phyloP scores from a whole-genome alignment of 2,113 vertebrate species.

The Bostrychus sinensis region DNA sequence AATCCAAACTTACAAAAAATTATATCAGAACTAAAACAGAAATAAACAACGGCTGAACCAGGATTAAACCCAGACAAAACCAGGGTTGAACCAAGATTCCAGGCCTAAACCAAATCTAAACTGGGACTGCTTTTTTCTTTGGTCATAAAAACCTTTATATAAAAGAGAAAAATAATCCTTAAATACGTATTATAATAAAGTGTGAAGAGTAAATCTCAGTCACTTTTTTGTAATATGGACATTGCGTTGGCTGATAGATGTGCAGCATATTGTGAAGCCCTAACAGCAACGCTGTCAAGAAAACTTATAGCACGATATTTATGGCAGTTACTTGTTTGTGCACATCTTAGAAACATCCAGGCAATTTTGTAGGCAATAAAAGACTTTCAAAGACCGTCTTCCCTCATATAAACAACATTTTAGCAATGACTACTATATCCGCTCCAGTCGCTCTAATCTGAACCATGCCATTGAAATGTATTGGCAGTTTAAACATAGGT shows the following conservation, averaged over 20 bases:
- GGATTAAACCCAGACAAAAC: no score
- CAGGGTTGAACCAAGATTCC: no score
- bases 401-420: constrained; percentile 14
- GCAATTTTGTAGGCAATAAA: constrained; percentile 11
- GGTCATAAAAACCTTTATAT: no score
- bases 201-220: no score
- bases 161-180: no score
- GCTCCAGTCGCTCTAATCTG: constrained; percentile 1
- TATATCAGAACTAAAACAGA: background rate
- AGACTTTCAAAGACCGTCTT: background rate
- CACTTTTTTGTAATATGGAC: no score
- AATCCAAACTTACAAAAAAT: background rate
- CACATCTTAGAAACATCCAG: background rate
- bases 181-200: no score
- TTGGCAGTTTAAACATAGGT: constrained; percentile 12
- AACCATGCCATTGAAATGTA: constrained; percentile 19
- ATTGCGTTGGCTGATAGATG: no score
- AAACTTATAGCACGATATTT: background rate
- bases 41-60: no score
- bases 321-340: background rate
- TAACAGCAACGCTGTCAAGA: background rate
- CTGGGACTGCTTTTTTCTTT: no score
- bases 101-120: no score
- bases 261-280: background rate
- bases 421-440: constrained; percentile 13